Evolutionary conservation across 2,113 vertebrate species (phyloP).

Genomic region (Gavialis gangeticus): DNA sequence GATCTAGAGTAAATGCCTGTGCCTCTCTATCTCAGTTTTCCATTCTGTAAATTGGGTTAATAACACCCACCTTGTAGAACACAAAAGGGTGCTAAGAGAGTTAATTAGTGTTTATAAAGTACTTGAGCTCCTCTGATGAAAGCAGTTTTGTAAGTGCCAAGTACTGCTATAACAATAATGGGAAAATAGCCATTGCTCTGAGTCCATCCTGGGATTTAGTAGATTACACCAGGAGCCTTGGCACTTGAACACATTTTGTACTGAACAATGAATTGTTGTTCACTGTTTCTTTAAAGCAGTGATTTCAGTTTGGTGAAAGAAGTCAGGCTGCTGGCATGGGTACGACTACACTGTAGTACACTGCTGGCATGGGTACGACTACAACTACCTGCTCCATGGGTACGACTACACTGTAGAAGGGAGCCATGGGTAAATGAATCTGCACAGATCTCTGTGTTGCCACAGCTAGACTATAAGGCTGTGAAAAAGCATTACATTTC

Average conservation of each 20-base stretch:
- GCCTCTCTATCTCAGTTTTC: neutral
- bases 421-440: too few relatives aligned
- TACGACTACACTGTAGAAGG: too few relatives aligned
- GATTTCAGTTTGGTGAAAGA: neutral
- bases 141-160: neutral
- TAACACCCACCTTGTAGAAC: neutral
- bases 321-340: neutral
- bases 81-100: neutral
- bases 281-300: neutral
- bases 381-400: too few relatives aligned
- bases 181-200: neutral
- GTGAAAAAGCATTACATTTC: too few relatives aligned
- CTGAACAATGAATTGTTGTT: neutral
- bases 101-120: neutral
- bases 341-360: too few relatives aligned
- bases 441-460: too few relatives aligned
- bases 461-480: too few relatives aligned
- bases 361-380: too few relatives aligned
- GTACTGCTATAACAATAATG: neutral
- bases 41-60: neutral
- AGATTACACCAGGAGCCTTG: conserved; percentile 11
- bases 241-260: neutral
- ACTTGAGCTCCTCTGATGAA: neutral
- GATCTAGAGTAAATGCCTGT: neutral
- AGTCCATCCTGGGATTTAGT: neutral